Evolutionary conservation across 1,140 invertebrate genomes (phyloP), one percentile per base, ranked within the genome.

Genomic region (silkworm (Bombyx mori)): DNA sequence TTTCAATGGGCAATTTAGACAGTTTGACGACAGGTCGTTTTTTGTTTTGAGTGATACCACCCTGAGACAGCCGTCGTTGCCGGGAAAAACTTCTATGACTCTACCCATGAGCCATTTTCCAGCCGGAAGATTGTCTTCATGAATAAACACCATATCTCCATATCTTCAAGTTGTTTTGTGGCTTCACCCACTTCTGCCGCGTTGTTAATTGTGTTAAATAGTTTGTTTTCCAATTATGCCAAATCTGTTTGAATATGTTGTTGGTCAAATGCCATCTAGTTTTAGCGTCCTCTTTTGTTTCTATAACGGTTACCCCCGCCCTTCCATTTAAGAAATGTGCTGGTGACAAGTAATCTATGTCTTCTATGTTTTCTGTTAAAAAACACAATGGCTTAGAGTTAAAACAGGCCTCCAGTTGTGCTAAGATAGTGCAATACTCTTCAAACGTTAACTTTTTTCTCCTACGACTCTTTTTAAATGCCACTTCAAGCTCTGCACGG

Each of bases 41-140:
- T 59, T 59, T 1, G 57, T 63, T 50, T 63, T 63, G 44, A 63
- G 42, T 7, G 54, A 51, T 2, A 59, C 61, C 0, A 59, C 56
- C 12, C 59, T 49, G 6, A 55, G 47, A 26, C 22, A 42, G 46
- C 53, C 58, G 12, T 60, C 44, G 10, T 10, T 46, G 2, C 58
- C 58, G 7, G 53, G 58, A 44, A 56, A 54, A n/a, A 52, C 6
- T 6, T 61, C 59, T 8, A 56, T n/a, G 0, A 61, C 54, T 42
- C 50, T 52, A 6, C 59, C 59, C 54, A 61, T 48, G 6, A 18
- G 8, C 48, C 48, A 50, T 18, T 54, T 54, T 18, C 60, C 55
- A 9, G 60, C 12, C 44, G 56, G 51, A 18, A 62, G 7, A 44
- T 62, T 62, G 26, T 46, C 60, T 8, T 62, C 55, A 22, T 62